These are phyloP conservation scores for Hesperophylax magnus DNA, from an alignment of 1,140 invertebrate genomes.

Conservation along the genomic window DNA sequence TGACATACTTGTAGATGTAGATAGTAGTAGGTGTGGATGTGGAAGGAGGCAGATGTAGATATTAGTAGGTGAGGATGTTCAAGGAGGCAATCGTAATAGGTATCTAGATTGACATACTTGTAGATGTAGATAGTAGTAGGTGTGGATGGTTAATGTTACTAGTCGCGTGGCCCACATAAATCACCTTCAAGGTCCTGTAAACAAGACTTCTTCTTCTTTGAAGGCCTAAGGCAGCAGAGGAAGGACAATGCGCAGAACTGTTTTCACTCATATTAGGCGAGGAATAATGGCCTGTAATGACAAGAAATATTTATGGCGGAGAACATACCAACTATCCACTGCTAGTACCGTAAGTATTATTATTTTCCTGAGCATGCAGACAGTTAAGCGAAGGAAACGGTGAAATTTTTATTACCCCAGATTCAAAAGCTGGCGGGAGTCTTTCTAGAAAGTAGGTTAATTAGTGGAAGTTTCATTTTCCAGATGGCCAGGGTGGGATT, in stretches of 20 bases:
- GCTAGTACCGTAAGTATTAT: slow-evolving; percentile 16
- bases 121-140: too few relatives aligned
- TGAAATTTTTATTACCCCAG: slow-evolving; percentile 30
- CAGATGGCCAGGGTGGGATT: not conserved
- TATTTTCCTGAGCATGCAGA: not conserved
- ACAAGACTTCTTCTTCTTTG: not conserved
- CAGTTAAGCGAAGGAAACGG: slow-evolving; percentile 27
- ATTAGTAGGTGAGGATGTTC: too few relatives aligned
- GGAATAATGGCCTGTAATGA: slow-evolving; percentile 22
- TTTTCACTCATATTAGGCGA: slow-evolving; percentile 11
- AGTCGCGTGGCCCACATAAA: not conserved
- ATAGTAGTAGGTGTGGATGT: too few relatives aligned
- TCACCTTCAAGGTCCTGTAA: not conserved
- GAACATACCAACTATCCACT: too few relatives aligned
- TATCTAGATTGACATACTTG: too few relatives aligned
- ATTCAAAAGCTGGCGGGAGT: slow-evolving; percentile 28
- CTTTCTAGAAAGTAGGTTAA: slow-evolving; percentile 48
- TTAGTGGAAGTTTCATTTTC: slow-evolving; percentile 42
- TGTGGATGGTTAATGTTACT: too few relatives aligned
- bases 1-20: too few relatives aligned
- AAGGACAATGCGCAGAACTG: not conserved
- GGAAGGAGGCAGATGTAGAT: too few relatives aligned
- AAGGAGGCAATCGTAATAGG: too few relatives aligned
- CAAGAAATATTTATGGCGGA: slow-evolving; percentile 36
- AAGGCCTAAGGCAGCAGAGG: not conserved